phyloP scores from a whole-genome alignment of 2,113 vertebrate species.

The Grammomys dolichurus region DNA sequence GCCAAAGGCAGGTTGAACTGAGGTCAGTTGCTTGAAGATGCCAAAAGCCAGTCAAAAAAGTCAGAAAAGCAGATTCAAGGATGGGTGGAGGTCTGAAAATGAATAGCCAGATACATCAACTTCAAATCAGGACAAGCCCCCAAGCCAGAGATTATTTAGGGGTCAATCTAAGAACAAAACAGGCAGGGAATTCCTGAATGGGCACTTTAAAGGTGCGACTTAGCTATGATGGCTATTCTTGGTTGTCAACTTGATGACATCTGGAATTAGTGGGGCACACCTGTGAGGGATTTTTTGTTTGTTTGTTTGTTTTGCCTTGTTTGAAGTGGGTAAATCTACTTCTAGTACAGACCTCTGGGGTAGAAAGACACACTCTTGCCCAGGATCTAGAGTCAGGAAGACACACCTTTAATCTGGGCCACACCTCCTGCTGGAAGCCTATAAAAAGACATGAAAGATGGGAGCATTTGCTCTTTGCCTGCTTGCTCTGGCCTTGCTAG shows the following conservation, averaged over 20 bases:
- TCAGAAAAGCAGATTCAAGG: slow-evolving; percentile 49
- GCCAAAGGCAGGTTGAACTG: slow-evolving; percentile 72
- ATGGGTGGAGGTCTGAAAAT: slow-evolving; percentile 48
- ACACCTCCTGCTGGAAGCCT: not conserved
- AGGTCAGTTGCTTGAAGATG: slow-evolving; percentile 67
- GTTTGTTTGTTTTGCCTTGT: not conserved
- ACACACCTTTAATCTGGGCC: not conserved
- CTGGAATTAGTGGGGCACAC: not conserved
- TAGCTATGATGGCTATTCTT: not conserved
- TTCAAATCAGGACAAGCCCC: slow-evolving; percentile 64
- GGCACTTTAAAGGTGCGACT: not conserved
- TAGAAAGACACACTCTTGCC: not conserved
- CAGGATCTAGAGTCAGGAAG: not conserved
- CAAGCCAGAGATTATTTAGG: not conserved
- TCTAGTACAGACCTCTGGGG: not conserved
- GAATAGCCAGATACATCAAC: slow-evolving; percentile 45
- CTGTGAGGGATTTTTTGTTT: not conserved
- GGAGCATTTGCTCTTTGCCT: not conserved
- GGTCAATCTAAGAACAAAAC: slow-evolving; percentile 21
- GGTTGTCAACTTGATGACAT: not conserved
- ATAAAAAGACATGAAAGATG: not conserved
- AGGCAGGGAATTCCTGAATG: not conserved
- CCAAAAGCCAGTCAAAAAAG: slow-evolving; percentile 51
- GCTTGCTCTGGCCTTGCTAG: not conserved
- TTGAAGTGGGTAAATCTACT: not conserved